Percentiles rank a stretch among this genome's conserved stretches.
phyloP scores from a whole-genome alignment of 1,140 invertebrate genomes.

The Aphaenogaster ashmeadi region DNA sequence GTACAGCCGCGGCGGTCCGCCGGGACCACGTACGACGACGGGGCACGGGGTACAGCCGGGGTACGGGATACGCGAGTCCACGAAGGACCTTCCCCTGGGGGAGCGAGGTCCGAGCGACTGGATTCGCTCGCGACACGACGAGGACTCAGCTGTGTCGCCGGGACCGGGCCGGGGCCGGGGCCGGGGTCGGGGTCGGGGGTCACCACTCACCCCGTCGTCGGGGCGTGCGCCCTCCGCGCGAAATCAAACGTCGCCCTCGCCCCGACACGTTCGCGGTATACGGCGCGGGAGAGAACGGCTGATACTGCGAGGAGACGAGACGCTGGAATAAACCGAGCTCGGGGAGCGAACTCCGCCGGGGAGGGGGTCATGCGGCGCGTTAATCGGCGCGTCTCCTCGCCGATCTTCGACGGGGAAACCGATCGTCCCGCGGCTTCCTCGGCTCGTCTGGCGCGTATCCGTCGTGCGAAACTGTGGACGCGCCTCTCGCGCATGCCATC shows the following conservation, averaged over 20 bases:
- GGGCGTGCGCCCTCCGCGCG: constrained; percentile 72
- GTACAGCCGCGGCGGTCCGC: neutral
- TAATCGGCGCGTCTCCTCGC: neutral
- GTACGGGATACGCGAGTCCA: neutral
- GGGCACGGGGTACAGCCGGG: neutral
- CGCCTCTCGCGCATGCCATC: constrained; percentile 3
- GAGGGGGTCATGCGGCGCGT: neutral
- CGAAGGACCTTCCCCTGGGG: constrained; percentile 31
- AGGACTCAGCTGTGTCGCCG: constrained; percentile 75
- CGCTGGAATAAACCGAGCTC: too few relatives aligned
- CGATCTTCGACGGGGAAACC: neutral
- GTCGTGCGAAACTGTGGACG: neutral
- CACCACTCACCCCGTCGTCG: constrained; percentile 30
- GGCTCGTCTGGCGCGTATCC: neutral
- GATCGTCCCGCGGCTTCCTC: neutral
- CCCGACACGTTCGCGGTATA: neutral
- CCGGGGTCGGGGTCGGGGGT: constrained; percentile 44
- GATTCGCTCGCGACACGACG: constrained; percentile 73
- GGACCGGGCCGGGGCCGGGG: constrained; percentile 71
- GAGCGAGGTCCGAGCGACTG: neutral
- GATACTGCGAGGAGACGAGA: neutral
- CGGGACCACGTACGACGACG: neutral
- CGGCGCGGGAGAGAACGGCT: neutral
- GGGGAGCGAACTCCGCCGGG: neutral
- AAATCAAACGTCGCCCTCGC: constrained; percentile 74